These are phyloP conservation scores for Halcyon senegalensis DNA, from an alignment of 2,113 vertebrate genomes.

Conservation along the genomic window DNA sequence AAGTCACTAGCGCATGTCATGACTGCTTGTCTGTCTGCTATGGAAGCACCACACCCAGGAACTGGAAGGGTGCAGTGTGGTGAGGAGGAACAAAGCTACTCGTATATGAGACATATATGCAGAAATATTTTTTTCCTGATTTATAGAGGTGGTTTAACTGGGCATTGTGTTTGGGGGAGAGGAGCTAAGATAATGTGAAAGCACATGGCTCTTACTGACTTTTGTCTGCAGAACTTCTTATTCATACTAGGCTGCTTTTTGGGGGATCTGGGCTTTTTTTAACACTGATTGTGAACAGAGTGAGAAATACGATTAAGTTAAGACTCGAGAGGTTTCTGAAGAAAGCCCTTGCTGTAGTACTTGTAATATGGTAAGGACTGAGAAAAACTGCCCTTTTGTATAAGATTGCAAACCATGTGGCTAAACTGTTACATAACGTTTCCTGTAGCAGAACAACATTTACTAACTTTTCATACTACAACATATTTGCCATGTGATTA, in stretches of 20 bases:
- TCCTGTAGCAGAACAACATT: constrained; percentile 77
- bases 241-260: constrained; percentile 1
- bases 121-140: neutral
- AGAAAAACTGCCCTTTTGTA: constrained; percentile 53
- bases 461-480: constrained; percentile 68
- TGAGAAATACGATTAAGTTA: neutral
- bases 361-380: constrained; percentile 38
- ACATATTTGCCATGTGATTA: constrained; percentile 56
- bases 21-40: neutral
- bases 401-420: constrained; percentile 60
- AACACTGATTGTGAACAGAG: neutral
- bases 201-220: neutral
- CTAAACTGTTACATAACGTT: constrained; percentile 73
- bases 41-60: neutral
- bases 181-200: neutral
- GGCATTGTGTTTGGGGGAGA: neutral
- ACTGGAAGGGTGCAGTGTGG: neutral
- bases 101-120: neutral
- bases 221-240: neutral
- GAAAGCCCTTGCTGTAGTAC: neutral
- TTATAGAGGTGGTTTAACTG: neutral
- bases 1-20: neutral
- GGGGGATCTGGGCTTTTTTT: neutral
- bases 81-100: neutral
- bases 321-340: neutral